These are phyloP conservation scores for Tetanocera ferruginea DNA, from an alignment of 2,888 invertebrate species.

Conservation along the genomic window DNA sequence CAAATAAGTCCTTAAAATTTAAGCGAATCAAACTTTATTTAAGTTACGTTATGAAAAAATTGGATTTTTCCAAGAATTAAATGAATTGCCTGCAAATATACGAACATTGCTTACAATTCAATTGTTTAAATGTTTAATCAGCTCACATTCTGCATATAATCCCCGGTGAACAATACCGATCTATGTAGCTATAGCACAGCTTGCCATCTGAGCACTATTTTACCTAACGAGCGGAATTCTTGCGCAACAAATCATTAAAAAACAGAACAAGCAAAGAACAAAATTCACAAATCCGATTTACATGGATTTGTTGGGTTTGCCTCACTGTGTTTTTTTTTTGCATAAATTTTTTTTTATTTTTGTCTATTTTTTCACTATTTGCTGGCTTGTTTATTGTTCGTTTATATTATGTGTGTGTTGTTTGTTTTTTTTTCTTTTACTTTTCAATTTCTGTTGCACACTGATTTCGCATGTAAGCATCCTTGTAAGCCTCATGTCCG, in stretches of 20 bases:
- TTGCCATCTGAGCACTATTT: conserved; percentile 19
- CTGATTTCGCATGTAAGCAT: conserved; percentile 66
- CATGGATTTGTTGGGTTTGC: conserved; percentile 64
- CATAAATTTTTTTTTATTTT: conserved; percentile 28
- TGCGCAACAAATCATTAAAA: conserved; percentile 9
- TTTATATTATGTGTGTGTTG: conserved; percentile 52
- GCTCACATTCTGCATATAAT: not conserved
- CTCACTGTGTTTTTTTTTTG: conserved; percentile 32
- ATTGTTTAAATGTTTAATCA: not conserved
- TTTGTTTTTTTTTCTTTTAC: conserved; percentile 24
- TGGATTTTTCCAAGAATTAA: not conserved
- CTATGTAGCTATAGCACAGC: not conserved
- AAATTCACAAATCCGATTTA: conserved; percentile 68
- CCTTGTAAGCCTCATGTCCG: conserved; percentile 65
- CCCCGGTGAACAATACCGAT: not conserved
- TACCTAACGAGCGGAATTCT: conserved; percentile 29
- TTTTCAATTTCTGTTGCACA: conserved; percentile 43
- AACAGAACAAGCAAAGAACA: conserved; percentile 4
- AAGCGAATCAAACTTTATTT: no score
- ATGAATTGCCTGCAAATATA: not conserved
- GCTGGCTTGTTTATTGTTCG: conserved; percentile 16
- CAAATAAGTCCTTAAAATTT: not conserved
- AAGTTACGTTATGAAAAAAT: no score
- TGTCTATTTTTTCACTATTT: conserved; percentile 11
- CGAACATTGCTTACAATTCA: not conserved